Conservation (phyloP, 2,113 vertebrate genomes). For the Pedetes capensis region DNA sequence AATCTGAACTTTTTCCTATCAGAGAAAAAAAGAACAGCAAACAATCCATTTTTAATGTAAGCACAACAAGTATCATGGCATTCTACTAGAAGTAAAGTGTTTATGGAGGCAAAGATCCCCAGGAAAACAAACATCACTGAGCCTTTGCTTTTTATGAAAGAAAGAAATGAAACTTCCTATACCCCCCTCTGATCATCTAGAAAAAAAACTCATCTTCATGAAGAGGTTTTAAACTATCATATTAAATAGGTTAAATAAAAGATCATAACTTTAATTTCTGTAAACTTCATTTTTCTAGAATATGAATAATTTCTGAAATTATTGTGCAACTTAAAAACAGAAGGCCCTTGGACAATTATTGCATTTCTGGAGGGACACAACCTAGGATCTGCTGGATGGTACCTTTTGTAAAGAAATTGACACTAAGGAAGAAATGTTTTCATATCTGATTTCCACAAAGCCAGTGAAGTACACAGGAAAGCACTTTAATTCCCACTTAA, state of each 20-base stretch:
- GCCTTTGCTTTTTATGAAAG: not conserved
- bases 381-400: not conserved
- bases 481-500: not conserved
- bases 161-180: not conserved
- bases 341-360: not conserved
- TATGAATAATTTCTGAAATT: conserved; percentile 6
- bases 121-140: not conserved
- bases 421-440: conserved; percentile 7
- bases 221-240: not conserved
- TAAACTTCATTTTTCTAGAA: not conserved
- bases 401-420: not conserved
- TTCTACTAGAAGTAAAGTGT: not conserved
- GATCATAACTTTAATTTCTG: not conserved
- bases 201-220: not conserved
- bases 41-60: not conserved
- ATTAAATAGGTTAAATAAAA: not conserved
- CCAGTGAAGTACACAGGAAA: not conserved
- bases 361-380: not conserved
- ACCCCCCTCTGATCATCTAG: not conserved
- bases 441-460: conserved; percentile 11
- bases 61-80: not conserved
- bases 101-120: not conserved
- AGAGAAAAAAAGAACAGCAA: not conserved
- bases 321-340: not conserved
- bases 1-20: not conserved